A percentile compares a stretch with the other conserved stretches of the same genome.
These are phyloP conservation scores for Griposia aprilina DNA, from an alignment of 2,888 invertebrate genomes.

Conservation along the genomic window DNA sequence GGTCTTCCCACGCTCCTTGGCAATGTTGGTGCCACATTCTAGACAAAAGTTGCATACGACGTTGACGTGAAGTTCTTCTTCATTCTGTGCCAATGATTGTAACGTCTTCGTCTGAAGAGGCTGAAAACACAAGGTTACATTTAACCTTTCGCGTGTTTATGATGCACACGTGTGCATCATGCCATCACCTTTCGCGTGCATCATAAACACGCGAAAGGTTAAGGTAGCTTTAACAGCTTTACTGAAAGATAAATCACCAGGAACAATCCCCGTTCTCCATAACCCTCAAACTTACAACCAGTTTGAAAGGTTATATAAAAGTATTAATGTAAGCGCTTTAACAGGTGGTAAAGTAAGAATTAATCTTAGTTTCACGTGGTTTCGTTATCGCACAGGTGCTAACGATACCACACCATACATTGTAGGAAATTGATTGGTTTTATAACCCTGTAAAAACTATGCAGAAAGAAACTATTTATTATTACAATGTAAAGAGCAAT, in stretches of 20 bases:
- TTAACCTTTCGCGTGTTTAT: no score
- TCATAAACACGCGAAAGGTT: no score
- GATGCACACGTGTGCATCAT: no score
- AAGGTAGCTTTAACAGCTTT: neutral
- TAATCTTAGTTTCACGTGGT: conserved; percentile 42
- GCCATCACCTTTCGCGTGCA: no score
- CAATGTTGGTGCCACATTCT: neutral
- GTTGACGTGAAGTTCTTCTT: neutral
- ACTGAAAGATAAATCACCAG: neutral
- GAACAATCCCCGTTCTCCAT: neutral
- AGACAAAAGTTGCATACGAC: neutral
- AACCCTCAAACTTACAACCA: neutral
- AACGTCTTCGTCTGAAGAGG: neutral
- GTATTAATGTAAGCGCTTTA: conserved; percentile 2
- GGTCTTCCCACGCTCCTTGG: neutral
- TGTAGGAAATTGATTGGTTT: conserved; percentile 47
- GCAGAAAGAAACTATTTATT: neutral
- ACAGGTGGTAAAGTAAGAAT: conserved; percentile 39
- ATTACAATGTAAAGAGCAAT: neutral
- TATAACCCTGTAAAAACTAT: conserved; percentile 14
- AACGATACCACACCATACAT: conserved; percentile 37
- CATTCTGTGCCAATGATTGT: neutral
- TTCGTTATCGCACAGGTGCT: conserved; percentile 53
- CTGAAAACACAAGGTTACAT: neutral
- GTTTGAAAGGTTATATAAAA: neutral